Base-by-base conservation (phyloP, 2,113 vertebrate species). In the Uria aalge region DNA sequence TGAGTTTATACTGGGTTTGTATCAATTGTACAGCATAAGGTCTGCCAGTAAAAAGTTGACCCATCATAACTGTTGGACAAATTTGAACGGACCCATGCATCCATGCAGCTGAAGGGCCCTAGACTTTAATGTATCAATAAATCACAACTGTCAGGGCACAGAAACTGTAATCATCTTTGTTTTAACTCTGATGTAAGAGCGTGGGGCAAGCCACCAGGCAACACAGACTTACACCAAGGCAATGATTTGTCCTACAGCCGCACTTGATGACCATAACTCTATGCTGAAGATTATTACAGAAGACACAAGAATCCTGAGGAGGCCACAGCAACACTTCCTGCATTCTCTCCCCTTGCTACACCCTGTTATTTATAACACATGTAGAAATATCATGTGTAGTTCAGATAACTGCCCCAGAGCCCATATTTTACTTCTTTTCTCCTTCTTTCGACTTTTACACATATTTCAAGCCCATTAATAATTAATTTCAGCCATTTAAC, bases 181-280 rank as follows among this genome's bases (percentile, higher is more conserved):
- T 84, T 74, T 57, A 22, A 40, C 0, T 3, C 20, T 26, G 7
- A 8, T 23, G 2, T 36, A 52, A 43, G 6, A 84, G 11, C 16
- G 69, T 6, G 6, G 7, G 6, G 3, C 34, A 71, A 62, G 23
- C 66, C 6, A 60, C 3, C 20, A 34, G 22, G 10, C 6, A 56
- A 22, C 20, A 41, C 19, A 73, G 5, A 22, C 27, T 32, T 64
- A 26, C 5, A 8, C 2, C 29, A 38, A 56, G 20, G 20, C 3
- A 73, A 20, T 15, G 50, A 0, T 48, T 87, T 60, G 16, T 69
- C 55, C 18, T 10, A 48, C 21, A 66, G 21, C 7, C 0, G 1
- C 23, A 8, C 5, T 27, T 1, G 0, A 2, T 41, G 4, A 34
- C 6, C 10, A 9, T 8, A 29, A 5, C 2, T 64, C 29, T 36